Base-by-base conservation (phyloP, 2,888 invertebrate species). In the Pterostichus niger region DNA sequence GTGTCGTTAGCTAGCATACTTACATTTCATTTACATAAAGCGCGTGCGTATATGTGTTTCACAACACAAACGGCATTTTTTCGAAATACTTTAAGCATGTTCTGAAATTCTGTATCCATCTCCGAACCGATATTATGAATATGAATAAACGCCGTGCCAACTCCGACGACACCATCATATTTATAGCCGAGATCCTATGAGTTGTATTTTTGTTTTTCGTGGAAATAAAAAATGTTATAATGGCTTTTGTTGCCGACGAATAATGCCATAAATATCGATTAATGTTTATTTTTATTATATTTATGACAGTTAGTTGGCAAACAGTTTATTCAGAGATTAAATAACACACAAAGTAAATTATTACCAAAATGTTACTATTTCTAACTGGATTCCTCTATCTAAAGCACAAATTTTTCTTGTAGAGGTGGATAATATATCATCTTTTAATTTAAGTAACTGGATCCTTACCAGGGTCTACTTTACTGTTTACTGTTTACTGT, bases 291-390 rank as follows among this genome's bases (percentile, higher is more conserved):
- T 81, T 71, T 81, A 52, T 81, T 71, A 68, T 68, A 71, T 81
- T 80, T 80, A 80, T 80, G 80, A 64, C 80, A 80, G 49, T 64
- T 81, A 54, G 80, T 71, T 81, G 71, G 52, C 31, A 81, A 81
- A 81, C 80, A 78, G 44, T 78, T 61, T 59, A 78, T 59, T 15
- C 33, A 15, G 44, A 31, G 68, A 71, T 71, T 71, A 71, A 71
- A 71, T 71, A 71, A 44, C 68, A 71, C 61, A 61, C 64, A 64
- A 64, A n/a, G 64, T 64, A 64, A 64, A 64, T 64, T 64, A 64
- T 64, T 64, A 64, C 64, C 35, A 33, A 64, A 64, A 64, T 64
- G 64, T 64, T 64, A 64, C 64, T 64, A 64, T 64, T 49, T 64
- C 64, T 64, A 64, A 64, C 64, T 64, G 64, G 64, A 64, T 33